These are phyloP conservation scores for Rissa tridactyla DNA, from an alignment of 2,113 vertebrate genomes.

Conservation along the genomic window DNA sequence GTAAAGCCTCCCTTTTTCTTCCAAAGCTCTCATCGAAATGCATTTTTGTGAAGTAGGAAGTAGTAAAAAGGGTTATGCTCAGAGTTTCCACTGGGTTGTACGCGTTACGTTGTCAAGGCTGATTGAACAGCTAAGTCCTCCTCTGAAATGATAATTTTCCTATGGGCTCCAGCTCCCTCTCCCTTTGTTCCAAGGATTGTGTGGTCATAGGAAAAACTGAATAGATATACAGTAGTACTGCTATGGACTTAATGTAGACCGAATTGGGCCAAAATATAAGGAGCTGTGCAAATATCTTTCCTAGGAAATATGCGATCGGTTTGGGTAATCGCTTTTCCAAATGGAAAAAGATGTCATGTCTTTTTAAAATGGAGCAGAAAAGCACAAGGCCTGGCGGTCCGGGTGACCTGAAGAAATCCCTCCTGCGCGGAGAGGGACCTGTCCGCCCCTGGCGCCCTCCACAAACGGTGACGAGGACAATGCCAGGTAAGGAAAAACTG, in stretches of 20 bases:
- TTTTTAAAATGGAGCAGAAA: neutral
- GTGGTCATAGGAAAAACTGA: conserved; percentile 27
- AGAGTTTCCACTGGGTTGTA: neutral
- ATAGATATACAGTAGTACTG: neutral
- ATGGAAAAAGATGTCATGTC: neutral
- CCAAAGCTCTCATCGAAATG: neutral
- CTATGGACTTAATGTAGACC: neutral
- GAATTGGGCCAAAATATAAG: neutral
- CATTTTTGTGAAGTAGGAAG: neutral
- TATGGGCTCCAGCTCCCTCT: neutral
- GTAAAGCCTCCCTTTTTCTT: neutral
- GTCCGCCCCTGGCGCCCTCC: neutral
- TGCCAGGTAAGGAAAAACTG: neutral
- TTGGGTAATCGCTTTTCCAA: neutral
- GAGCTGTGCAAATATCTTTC: neutral
- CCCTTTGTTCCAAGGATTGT: neutral
- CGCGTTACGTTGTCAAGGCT: neutral
- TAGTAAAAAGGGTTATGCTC: neutral
- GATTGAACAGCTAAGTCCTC: neutral
- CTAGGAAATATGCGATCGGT: neutral
- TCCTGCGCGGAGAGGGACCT: neutral
- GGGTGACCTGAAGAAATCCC: neutral
- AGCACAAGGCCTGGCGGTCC: neutral
- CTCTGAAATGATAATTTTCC: neutral
- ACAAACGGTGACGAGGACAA: neutral